These are phyloP conservation scores for Pogonomyrmex barbatus DNA, from an alignment of 1,140 invertebrate species.

Conservation along the genomic window DNA sequence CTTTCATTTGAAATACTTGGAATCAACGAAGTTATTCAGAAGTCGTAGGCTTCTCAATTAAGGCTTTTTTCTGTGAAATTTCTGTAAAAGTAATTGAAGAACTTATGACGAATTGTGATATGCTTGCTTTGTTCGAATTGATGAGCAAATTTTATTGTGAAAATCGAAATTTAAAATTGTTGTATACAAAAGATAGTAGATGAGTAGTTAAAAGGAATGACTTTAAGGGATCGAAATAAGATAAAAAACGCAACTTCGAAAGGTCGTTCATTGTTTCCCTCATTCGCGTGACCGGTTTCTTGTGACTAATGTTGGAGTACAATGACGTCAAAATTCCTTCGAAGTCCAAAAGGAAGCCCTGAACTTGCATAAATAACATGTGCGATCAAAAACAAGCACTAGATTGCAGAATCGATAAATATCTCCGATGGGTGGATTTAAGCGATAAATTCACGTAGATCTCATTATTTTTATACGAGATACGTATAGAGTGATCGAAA, in stretches of 20 bases:
- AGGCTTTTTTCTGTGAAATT: not conserved
- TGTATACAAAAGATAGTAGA: not conserved
- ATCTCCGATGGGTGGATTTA: conserved; percentile 36
- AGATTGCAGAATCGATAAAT: conserved; percentile 38
- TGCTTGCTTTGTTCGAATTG: not conserved
- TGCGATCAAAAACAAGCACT: conserved; percentile 7
- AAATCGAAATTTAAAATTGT: conserved; percentile 25
- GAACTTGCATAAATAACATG: conserved; percentile 49
- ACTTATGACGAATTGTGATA: not conserved
- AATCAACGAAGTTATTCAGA: not conserved
- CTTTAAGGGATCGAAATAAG: not conserved
- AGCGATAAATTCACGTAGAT: conserved; percentile 40
- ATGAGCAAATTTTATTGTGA: conserved; percentile 19
- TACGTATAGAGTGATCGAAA: not conserved
- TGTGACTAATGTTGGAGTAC: conserved; percentile 51
- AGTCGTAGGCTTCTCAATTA: not conserved
- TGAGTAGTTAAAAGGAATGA: not conserved
- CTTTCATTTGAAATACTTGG: not conserved
- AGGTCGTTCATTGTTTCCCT: conserved; percentile 51
- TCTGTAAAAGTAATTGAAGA: not conserved
- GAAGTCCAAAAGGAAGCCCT: not conserved
- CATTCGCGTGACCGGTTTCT: not conserved
- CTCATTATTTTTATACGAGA: conserved; percentile 48
- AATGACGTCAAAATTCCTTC: conserved; percentile 39
- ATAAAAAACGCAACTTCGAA: conserved; percentile 24